Evolutionary conservation across 1,140 invertebrate species (phyloP).

Genomic region (Lineus longissimus): DNA sequence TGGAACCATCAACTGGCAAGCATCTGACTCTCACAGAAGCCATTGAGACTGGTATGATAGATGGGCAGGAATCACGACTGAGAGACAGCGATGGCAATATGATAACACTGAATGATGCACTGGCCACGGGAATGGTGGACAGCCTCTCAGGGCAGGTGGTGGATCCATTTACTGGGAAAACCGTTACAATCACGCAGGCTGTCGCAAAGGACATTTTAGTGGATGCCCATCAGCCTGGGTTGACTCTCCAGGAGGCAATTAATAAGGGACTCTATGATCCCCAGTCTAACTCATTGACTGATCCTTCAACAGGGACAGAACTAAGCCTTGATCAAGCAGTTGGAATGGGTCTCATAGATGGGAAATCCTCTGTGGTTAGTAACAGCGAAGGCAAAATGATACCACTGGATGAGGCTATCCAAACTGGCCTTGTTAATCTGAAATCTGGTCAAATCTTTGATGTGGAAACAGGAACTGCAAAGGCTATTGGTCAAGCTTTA

Average conservation of each 20-base stretch:
- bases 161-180: background rate
- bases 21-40: slow-evolving; percentile 61
- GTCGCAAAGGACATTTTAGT: background rate
- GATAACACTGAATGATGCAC: slow-evolving; percentile 41
- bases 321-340: slow-evolving; percentile 79
- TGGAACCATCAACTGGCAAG: slow-evolving; percentile 62
- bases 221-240: slow-evolving; percentile 10
- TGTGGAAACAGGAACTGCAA: slow-evolving; percentile 13
- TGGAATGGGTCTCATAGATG: slow-evolving; percentile 74
- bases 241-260: slow-evolving; percentile 43
- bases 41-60: slow-evolving; percentile 53
- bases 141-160: slow-evolving; percentile 12
- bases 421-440: slow-evolving; percentile 58
- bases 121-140: slow-evolving; percentile 25
- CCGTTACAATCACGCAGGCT: background rate
- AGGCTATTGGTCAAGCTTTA: slow-evolving; percentile 40
- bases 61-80: slow-evolving; percentile 34
- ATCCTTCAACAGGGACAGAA: slow-evolving; percentile 73
- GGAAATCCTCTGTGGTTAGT: slow-evolving; percentile 69
- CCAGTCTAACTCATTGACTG: slow-evolving; percentile 66
- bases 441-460: slow-evolving; percentile 35
- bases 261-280: slow-evolving; percentile 68
- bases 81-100: slow-evolving; percentile 33
- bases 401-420: slow-evolving; percentile 74
- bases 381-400: slow-evolving; percentile 71